Base-by-base conservation (phyloP, 2,888 invertebrate genomes). In the Rhagophthalmus giganteus region DNA sequence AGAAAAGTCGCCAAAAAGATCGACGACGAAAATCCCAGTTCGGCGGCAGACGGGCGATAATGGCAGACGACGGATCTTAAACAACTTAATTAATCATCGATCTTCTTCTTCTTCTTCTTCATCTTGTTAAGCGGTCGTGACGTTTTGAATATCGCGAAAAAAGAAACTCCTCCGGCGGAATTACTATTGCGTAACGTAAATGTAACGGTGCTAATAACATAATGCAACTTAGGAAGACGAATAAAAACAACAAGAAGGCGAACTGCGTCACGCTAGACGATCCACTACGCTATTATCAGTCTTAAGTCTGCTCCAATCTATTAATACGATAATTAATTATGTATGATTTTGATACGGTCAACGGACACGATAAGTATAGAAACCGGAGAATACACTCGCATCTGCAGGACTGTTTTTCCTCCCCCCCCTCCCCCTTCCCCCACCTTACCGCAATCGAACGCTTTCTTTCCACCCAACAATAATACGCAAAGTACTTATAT, bases 271-370 rank as follows among this genome's bases (percentile, higher is more conserved):
- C 57, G 61, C 54, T 55, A 54, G 41, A 47, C 58, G 60, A 53
- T 44, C 54, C 53, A 7, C 41, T 46, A 51, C 58, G 47, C 57
- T 60, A 60, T 63, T 61, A 63, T 60, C 63, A 60, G 55, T 49
- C 58, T 26, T 58, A 48, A 57, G 64, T 57, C 57, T 60, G 57
- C 58, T 41, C 58, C 58, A 44, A 65, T 62, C 63, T 69, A 69
- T 63, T 64, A 64, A 63, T 61, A 57, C 60, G 64, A 68, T 68
- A 71, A 70, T 71, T 71, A 70, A 70, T 70, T 69, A 70, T 69
- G 69, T 66, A 69, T 66, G 67, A 66, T 64, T 66, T 63, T 52
- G 69, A 62, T 64, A 67, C 69, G 71, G 70, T 70, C 67, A 67
- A 56, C 62, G 67, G 54, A 35, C 60, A 63, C 61, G 46, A 57